phyloP scores from a whole-genome alignment of 2,113 vertebrate genomes.

The Cisticola juncidis region DNA sequence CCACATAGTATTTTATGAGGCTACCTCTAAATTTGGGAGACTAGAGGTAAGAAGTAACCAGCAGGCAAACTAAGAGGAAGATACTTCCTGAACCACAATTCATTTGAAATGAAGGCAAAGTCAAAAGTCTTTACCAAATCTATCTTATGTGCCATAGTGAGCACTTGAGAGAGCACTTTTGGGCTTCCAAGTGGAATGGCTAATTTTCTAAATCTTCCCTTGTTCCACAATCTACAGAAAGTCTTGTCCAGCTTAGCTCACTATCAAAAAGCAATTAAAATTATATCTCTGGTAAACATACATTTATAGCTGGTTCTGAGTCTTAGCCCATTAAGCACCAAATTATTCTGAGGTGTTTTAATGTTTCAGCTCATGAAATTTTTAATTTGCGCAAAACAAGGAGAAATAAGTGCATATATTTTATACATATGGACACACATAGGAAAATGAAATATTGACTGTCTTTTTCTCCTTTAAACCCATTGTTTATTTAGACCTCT shows the following conservation, averaged over 20 bases:
- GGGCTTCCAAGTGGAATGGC: not conserved
- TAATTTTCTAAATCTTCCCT: not conserved
- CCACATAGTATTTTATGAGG: not conserved
- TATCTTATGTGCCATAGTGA: not conserved
- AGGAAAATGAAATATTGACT: not conserved
- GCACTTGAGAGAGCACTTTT: not conserved
- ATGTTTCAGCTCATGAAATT: not conserved
- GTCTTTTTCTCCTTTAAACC: not conserved
- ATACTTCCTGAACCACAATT: not conserved
- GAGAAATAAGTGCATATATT: not conserved
- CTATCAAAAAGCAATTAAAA: not conserved
- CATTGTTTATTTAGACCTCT: not conserved
- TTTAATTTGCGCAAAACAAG: not conserved
- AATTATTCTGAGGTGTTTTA: not conserved
- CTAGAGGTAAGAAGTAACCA: not conserved
- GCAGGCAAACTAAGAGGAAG: not conserved
- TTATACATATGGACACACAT: fast-evolving
- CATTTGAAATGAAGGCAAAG: not conserved
- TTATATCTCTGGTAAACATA: not conserved
- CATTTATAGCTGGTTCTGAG: not conserved
- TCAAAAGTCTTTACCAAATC: not conserved
- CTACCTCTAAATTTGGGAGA: not conserved
- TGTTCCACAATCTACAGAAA: not conserved
- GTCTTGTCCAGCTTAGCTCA: not conserved
- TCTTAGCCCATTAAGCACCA: not conserved